These are phyloP conservation scores for Glaucidium brasilianum DNA, from an alignment of 2,113 vertebrate species.

Conservation along the genomic window DNA sequence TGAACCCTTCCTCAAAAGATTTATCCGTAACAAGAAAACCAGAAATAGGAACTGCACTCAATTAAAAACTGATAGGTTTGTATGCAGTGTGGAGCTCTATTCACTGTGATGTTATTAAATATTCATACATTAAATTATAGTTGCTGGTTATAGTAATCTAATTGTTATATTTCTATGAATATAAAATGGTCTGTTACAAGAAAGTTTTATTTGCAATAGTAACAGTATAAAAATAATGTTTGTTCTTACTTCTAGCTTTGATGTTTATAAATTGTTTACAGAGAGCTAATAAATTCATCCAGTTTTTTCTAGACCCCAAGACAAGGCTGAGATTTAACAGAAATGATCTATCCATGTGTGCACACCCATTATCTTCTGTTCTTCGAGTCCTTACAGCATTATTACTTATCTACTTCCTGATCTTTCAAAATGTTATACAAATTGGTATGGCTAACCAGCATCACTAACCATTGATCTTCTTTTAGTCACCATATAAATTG, in stretches of 20 bases:
- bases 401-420: not conserved
- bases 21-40: not conserved
- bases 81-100: not conserved
- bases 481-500: slow-evolving; percentile 19
- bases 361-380: not conserved
- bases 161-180: slow-evolving; percentile 6
- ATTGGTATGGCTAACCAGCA: slow-evolving; percentile 44
- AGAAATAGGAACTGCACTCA: not conserved
- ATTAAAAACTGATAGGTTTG: not conserved
- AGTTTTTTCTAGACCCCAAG: not conserved
- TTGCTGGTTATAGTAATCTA: not conserved
- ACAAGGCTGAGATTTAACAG: not conserved
- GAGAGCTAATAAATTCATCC: not conserved
- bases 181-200: not conserved
- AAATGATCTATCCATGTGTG: not conserved
- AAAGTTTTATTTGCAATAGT: not conserved
- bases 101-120: not conserved
- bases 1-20: not conserved
- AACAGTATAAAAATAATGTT: not conserved
- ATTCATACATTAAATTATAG: not conserved
- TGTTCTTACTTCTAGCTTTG: not conserved
- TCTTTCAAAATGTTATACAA: slow-evolving; percentile 47
- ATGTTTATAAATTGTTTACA: not conserved
- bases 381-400: not conserved
- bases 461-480: slow-evolving; percentile 47